Percentiles rank a stretch among this genome's conserved stretches.
Evolutionary conservation across 2,797 vertebrate species (phyloP).

Genomic region (Anguilla marmorata): DNA sequence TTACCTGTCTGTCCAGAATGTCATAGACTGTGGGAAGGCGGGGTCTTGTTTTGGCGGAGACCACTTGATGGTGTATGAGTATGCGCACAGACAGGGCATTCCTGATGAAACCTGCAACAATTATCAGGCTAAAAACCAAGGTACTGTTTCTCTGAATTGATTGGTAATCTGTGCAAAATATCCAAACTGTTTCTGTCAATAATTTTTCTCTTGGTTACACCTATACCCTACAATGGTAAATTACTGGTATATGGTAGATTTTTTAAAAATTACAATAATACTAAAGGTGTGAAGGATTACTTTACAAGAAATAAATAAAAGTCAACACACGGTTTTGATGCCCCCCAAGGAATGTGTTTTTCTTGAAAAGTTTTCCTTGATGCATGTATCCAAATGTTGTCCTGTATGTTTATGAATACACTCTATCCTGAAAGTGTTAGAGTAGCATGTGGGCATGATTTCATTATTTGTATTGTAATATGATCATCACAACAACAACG

Average conservation of each 20-base stretch:
- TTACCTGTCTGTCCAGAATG: constrained; percentile 90
- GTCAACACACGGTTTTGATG: no score
- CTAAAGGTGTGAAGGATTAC: not conserved
- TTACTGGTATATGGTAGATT: not conserved
- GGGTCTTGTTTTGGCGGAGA: constrained; percentile 88
- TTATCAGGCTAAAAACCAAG: constrained; percentile 94
- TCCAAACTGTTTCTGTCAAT: not conserved
- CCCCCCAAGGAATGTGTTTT: not conserved
- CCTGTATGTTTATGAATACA: not conserved
- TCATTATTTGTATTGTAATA: not conserved
- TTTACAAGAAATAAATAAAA: not conserved
- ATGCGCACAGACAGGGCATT: constrained; percentile 84
- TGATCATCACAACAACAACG: not conserved
- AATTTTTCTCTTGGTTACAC: not conserved
- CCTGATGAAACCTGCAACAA: constrained; percentile 98
- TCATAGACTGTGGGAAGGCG: constrained; percentile 82
- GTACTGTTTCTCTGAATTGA: constrained; percentile 15
- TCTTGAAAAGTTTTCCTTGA: not conserved
- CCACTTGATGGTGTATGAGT: constrained; percentile 83
- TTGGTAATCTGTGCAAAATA: constrained; percentile 59
- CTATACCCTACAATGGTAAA: not conserved
- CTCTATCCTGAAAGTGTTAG: not conserved
- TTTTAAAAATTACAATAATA: not conserved
- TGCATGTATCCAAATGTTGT: not conserved
- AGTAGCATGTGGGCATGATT: not conserved